Percentiles rank a stretch among this genome's conserved stretches.
These are phyloP conservation scores for Clarias platycephalus DNA, from an alignment of 2,797 vertebrate species.

Conservation along the genomic window DNA sequence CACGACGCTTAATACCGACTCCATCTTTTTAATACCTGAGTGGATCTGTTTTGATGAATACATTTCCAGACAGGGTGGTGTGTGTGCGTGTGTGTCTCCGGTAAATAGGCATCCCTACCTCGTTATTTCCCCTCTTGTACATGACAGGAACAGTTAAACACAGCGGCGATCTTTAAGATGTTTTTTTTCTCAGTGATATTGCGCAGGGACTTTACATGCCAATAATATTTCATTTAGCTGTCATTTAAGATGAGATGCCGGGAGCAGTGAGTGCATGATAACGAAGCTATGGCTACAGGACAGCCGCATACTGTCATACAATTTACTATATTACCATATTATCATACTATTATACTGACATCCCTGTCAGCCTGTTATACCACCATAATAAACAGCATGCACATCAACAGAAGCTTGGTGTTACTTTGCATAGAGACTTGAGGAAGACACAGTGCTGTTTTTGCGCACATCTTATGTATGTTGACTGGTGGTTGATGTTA, in stretches of 20 bases:
- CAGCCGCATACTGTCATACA: not conserved
- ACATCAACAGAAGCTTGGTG: not conserved
- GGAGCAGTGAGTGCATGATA: not conserved
- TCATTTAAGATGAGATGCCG: not conserved
- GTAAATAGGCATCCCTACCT: conserved; percentile 15
- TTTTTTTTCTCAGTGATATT: not conserved
- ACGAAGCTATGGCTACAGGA: not conserved
- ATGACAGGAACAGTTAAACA: not conserved
- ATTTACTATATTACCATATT: not conserved
- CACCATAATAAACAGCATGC: not conserved
- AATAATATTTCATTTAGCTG: not conserved
- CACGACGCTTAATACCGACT: not conserved
- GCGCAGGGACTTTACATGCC: not conserved
- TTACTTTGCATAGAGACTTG: not conserved
- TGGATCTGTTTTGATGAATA: not conserved
- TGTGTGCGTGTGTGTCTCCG: conserved; percentile 1
- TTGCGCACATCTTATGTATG: not conserved
- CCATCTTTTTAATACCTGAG: not conserved
- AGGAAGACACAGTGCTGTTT: not conserved
- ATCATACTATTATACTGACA: not conserved
- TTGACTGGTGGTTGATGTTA: not conserved
- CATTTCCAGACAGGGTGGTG: not conserved
- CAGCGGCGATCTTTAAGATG: not conserved
- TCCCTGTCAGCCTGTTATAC: not conserved
- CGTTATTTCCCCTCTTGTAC: conserved; percentile 1